A percentile compares a stretch with the other conserved stretches of the same genome.
phyloP scores from a whole-genome alignment of 2,797 vertebrate genomes.

The Denticeps clupeoides region DNA sequence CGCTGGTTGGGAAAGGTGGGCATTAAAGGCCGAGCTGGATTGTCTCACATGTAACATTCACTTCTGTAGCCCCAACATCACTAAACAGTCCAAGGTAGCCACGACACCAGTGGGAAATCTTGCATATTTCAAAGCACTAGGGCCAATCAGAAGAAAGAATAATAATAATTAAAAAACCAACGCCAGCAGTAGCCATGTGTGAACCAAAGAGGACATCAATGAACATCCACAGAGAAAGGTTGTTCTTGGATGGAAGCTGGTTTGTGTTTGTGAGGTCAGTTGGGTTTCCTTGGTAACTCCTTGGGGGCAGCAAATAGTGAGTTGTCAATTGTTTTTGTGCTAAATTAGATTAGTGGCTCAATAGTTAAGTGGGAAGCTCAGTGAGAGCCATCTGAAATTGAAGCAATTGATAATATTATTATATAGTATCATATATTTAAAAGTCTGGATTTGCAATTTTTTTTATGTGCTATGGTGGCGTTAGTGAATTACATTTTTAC shows the following conservation, averaged over 20 bases:
- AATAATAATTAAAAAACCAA: slow-evolving; percentile 21
- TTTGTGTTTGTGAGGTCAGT: slow-evolving; percentile 67
- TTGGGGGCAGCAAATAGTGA: slow-evolving; percentile 58
- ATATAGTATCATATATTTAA: no score
- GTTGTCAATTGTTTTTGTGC: slow-evolving; percentile 65
- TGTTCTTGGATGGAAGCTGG: slow-evolving; percentile 57
- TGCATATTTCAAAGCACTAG: no score
- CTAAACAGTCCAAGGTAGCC: slow-evolving; percentile 64
- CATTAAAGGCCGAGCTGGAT: no score
- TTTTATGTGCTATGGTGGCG: no score
- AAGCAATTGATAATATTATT: no score
- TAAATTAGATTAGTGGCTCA: slow-evolving; percentile 73
- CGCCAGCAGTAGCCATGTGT: slow-evolving; percentile 18
- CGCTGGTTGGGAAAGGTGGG: no score
- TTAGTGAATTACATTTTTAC: no score
- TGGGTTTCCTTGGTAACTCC: slow-evolving; percentile 68
- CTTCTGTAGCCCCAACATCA: slow-evolving; percentile 50
- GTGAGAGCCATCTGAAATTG: no score
- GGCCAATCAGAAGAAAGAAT: no score
- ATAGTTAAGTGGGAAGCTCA: slow-evolving; percentile 67
- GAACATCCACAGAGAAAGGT: slow-evolving; percentile 60
- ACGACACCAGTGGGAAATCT: slow-evolving; percentile 61
- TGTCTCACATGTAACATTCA: no score
- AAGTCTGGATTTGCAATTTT: no score
- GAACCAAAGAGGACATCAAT: slow-evolving; percentile 62